A percentile compares a stretch with the other conserved stretches of the same genome.
phyloP scores from a whole-genome alignment of 2,888 invertebrate species.

The Brachyptera risi region DNA sequence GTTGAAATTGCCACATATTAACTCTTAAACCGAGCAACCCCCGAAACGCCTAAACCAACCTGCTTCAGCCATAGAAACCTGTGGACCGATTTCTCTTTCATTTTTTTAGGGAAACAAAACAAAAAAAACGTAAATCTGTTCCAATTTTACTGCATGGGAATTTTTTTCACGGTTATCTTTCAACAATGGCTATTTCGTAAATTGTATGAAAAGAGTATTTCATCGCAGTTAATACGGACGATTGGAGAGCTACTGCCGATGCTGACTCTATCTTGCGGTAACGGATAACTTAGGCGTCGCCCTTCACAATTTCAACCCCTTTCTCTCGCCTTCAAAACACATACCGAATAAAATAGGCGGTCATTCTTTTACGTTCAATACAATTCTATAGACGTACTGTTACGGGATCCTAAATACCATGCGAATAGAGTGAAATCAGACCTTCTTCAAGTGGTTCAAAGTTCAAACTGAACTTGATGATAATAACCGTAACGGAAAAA shows the following conservation, averaged over 20 bases:
- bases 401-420: not conserved
- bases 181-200: not conserved
- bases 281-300: not conserved
- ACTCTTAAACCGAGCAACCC: conserved; percentile 10
- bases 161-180: conserved; percentile 1
- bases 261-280: conserved; percentile 2
- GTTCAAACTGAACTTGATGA: too few species aligned
- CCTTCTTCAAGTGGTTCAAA: not conserved
- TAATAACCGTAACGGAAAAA: conserved; percentile 3
- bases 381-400: not conserved
- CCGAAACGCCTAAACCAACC: conserved; percentile 3
- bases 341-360: not conserved
- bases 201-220: not conserved
- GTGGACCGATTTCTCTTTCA: not conserved
- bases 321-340: not conserved
- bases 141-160: conserved; percentile 19
- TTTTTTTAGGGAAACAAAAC: not conserved
- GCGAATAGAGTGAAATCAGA: too few species aligned
- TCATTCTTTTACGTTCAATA: not conserved
- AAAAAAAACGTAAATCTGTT: not conserved
- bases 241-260: too few species aligned
- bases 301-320: not conserved
- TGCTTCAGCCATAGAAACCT: not conserved
- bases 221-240: not conserved
- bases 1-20: conserved; percentile 21